These are phyloP conservation scores for Rousettus leschenaultii DNA, from an alignment of 2,113 vertebrate species.

Conservation along the genomic window DNA sequence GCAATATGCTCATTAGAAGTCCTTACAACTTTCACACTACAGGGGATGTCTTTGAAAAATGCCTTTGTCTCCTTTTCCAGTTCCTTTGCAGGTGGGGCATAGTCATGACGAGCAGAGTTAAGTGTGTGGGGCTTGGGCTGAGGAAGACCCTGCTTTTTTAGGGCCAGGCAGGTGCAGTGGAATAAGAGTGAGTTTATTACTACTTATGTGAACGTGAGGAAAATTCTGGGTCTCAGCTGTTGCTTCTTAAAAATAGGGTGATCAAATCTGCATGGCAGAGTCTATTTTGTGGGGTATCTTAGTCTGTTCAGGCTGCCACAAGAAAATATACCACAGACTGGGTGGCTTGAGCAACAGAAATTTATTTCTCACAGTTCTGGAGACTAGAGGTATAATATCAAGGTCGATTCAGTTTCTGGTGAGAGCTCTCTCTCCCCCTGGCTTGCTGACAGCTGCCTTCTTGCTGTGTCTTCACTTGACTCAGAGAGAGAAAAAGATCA, in stretches of 20 bases:
- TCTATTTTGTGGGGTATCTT: not conserved
- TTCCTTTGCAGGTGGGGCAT: not conserved
- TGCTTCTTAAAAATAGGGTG: not conserved
- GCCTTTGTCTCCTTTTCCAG: not conserved
- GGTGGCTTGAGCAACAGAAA: not conserved
- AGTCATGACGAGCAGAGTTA: not conserved
- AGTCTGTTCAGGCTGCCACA: not conserved
- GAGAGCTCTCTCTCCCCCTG: not conserved
- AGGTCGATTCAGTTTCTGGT: not conserved
- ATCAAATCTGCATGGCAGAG: not conserved
- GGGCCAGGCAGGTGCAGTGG: not conserved
- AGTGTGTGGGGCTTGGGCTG: not conserved
- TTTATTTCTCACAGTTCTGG: not conserved
- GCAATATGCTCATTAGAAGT: not conserved
- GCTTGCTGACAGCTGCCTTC: not conserved
- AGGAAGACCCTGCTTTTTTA: too few species aligned
- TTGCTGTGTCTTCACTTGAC: not conserved
- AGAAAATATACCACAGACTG: not conserved
- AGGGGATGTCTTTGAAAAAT: not conserved
- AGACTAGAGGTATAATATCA: not conserved
- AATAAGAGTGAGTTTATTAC: not conserved
- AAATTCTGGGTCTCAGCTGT: not conserved
- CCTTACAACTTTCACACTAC: not conserved
- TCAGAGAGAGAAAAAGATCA: not conserved
- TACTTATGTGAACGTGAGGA: not conserved